Evolutionary conservation across 2,797 vertebrate genomes (phyloP).

Genomic region (Melanotaenia parkinsoni): DNA sequence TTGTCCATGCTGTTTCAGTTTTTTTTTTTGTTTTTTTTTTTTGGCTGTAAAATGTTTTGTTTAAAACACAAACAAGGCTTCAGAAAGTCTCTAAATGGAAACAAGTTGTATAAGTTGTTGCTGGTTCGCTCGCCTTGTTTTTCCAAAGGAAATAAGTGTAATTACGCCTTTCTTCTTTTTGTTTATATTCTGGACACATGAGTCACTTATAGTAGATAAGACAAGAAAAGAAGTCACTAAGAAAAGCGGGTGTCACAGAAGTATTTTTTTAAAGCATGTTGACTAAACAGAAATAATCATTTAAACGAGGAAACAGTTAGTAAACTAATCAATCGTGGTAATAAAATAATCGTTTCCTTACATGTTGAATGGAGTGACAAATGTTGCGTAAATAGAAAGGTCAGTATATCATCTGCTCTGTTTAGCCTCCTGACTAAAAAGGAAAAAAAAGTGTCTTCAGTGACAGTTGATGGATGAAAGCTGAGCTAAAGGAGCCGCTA

Average conservation of each 20-base stretch:
- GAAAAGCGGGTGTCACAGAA: no score
- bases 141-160: background rate
- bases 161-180: background rate
- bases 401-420: background rate
- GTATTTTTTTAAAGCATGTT: no score
- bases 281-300: background rate
- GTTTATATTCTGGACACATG: background rate
- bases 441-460: conserved; percentile 7
- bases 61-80: background rate
- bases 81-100: background rate
- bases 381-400: background rate
- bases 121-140: background rate
- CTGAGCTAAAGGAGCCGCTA: conserved; percentile 17
- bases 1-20: background rate
- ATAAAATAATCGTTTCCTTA: background rate
- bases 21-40: background rate
- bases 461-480: conserved; percentile 17
- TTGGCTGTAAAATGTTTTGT: background rate
- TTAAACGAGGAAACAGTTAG: background rate
- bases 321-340: background rate
- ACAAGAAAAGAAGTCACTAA: no score
- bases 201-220: background rate
- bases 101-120: background rate
- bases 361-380: background rate
- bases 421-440: conserved; percentile 9